Percentiles rank a stretch among this genome's conserved stretches.
phyloP scores from a whole-genome alignment of 2,797 vertebrate genomes.

The Oophaga sylvatica region DNA sequence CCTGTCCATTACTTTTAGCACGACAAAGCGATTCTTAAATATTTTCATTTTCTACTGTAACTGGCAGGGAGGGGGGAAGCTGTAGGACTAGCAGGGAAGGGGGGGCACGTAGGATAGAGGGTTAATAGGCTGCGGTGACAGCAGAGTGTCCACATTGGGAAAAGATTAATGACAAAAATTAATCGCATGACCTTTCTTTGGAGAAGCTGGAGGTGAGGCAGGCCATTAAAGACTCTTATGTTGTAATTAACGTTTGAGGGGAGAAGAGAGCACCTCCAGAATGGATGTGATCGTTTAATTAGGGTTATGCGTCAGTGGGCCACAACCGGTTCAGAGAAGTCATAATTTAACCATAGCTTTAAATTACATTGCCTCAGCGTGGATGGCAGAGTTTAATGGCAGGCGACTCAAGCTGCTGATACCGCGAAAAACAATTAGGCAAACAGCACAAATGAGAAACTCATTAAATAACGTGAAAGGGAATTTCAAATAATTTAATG shows the following conservation, averaged over 20 bases:
- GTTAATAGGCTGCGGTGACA: slow-evolving; percentile 84
- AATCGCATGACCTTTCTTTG: slow-evolving; percentile 91
- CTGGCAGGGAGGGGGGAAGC: slow-evolving; percentile 66
- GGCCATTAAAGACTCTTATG: slow-evolving; percentile 95
- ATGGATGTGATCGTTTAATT: slow-evolving; percentile 92
- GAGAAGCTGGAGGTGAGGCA: slow-evolving; percentile 91
- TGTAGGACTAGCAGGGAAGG: slow-evolving; percentile 65
- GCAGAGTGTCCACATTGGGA: slow-evolving; percentile 87
- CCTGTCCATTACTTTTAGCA: slow-evolving; percentile 55
- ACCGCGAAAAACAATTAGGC: slow-evolving; percentile 75
- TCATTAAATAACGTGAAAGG: slow-evolving; percentile 57
- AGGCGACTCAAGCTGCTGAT: slow-evolving; percentile 68
- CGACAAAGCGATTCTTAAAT: slow-evolving; percentile 74
- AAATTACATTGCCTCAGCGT: slow-evolving; percentile 84
- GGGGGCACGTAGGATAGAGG: slow-evolving; percentile 68
- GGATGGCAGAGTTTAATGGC: slow-evolving; percentile 77
- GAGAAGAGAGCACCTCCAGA: slow-evolving; percentile 85
- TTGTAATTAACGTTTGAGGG: slow-evolving; percentile 91
- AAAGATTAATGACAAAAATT: slow-evolving; percentile 92
- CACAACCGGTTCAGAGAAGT: slow-evolving; percentile 88
- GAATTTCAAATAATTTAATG: slow-evolving; percentile 47
- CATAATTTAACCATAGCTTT: slow-evolving; percentile 87
- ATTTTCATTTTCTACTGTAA: slow-evolving; percentile 77
- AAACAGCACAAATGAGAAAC: slow-evolving; percentile 71
- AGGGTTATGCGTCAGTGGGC: slow-evolving; percentile 89